Conservation (phyloP, 1,140 invertebrate genomes). For the Caenorhabditis latens region DNA sequence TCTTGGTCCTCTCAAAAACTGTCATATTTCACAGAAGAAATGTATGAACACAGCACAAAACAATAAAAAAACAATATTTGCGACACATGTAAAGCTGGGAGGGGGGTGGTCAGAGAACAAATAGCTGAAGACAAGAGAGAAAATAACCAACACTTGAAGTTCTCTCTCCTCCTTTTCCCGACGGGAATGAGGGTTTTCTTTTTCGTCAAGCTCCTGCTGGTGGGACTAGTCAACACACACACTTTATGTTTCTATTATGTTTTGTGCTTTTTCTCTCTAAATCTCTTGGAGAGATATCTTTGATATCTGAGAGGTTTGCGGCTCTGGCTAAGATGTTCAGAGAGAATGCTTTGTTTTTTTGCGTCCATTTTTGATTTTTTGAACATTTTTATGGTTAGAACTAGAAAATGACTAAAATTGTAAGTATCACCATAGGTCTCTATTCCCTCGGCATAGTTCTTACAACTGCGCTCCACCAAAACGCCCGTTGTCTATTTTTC, state of each 20-base stretch:
- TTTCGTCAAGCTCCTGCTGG: neutral
- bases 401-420: no score
- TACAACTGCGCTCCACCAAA: no score
- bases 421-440: no score
- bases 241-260: neutral
- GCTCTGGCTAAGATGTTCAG: no score
- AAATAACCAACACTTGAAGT: slow-evolving; percentile 19
- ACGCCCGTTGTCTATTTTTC: no score
- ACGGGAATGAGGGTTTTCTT: neutral
- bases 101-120: slow-evolving; percentile 24
- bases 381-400: neutral
- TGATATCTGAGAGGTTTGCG: no score
- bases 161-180: neutral
- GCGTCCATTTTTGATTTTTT: neutral
- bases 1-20: no score
- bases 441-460: no score
- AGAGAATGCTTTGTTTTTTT: neutral
- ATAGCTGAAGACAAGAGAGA: neutral
- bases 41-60: neutral
- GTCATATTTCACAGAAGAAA: no score
- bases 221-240: neutral
- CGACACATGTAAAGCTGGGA: neutral
- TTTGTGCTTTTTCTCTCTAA: neutral
- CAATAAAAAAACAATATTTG: neutral
- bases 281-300: neutral